Percentiles rank a stretch among this genome's conserved stretches.
Evolutionary conservation across 1,140 invertebrate species (phyloP).

Genomic region (Apis laboriosa): DNA sequence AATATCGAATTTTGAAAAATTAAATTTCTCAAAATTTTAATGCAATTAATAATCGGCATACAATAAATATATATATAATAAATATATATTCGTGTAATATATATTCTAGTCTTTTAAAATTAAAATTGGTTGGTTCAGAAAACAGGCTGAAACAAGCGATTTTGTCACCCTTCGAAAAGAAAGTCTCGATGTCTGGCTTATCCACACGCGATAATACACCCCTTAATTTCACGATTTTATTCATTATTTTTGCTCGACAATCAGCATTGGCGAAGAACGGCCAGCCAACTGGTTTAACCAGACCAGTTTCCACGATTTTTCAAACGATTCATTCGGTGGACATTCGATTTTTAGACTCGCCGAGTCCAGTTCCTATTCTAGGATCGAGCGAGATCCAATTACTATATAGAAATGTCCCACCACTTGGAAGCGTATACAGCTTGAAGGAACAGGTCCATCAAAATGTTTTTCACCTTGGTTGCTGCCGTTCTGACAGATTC

Average conservation of each 20-base stretch:
- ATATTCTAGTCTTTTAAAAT: no score
- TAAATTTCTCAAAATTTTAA: no score
- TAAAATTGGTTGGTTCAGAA: background rate
- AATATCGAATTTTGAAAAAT: no score
- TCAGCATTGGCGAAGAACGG: background rate
- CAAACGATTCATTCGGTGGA: slow-evolving; percentile 51
- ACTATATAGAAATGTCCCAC: slow-evolving; percentile 8
- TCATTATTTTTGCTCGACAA: slow-evolving; percentile 18
- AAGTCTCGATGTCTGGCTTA: background rate
- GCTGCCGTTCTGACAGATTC: background rate
- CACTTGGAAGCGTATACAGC: no score
- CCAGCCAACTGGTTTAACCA: slow-evolving; percentile 58
- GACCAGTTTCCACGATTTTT: slow-evolving; percentile 41
- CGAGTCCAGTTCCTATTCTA: slow-evolving; percentile 53
- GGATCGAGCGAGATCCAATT: slow-evolving; percentile 28
- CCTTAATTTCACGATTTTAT: slow-evolving; percentile 23
- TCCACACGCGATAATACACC: background rate
- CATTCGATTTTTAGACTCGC: slow-evolving; percentile 36
- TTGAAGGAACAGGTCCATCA: slow-evolving; percentile 3
- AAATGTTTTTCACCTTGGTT: background rate
- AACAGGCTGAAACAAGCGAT: background rate
- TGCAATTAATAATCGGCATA: no score
- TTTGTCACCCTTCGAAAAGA: background rate
- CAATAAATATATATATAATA: no score
- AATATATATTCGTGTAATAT: no score